Evolutionary conservation across 2,113 vertebrate genomes (phyloP).

Genomic region (Gyps fulvus): DNA sequence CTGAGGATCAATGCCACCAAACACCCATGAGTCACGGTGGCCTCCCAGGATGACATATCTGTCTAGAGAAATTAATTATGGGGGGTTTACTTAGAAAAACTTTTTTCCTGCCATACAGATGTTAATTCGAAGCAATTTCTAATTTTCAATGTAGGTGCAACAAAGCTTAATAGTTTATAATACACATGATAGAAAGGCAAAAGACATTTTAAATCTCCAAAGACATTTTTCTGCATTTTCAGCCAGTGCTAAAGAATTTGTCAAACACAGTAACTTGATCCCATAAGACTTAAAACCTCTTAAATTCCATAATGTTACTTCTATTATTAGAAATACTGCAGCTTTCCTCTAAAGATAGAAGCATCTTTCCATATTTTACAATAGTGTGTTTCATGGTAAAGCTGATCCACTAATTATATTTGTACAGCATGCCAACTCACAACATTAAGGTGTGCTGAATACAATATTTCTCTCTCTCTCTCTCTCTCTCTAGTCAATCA

Average conservation of each 20-base stretch:
- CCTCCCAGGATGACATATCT: conserved; percentile 94
- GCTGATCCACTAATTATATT: not conserved
- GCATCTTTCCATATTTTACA: not conserved
- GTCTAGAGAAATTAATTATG: conserved; percentile 73
- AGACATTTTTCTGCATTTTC: not conserved
- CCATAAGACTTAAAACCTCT: not conserved
- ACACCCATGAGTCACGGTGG: conserved; percentile 94
- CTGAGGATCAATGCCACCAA: conserved; percentile 93
- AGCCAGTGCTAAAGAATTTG: not conserved
- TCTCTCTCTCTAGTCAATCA: not conserved
- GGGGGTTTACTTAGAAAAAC: not conserved
- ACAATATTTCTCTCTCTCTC: not conserved
- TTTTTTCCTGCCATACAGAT: not conserved
- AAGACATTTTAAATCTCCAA: not conserved
- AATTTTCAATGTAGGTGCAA: not conserved
- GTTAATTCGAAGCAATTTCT: not conserved
- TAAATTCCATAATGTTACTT: not conserved
- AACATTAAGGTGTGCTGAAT: not conserved
- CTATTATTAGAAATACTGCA: not conserved
- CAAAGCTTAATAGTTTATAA: not conserved
- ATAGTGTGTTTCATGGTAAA: not conserved
- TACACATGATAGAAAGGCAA: not conserved
- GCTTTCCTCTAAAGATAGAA: not conserved
- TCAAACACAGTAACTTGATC: not conserved
- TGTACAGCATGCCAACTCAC: not conserved